Conservation (phyloP, 2,113 vertebrate genomes). For the Psilopsiagon aymara region DNA sequence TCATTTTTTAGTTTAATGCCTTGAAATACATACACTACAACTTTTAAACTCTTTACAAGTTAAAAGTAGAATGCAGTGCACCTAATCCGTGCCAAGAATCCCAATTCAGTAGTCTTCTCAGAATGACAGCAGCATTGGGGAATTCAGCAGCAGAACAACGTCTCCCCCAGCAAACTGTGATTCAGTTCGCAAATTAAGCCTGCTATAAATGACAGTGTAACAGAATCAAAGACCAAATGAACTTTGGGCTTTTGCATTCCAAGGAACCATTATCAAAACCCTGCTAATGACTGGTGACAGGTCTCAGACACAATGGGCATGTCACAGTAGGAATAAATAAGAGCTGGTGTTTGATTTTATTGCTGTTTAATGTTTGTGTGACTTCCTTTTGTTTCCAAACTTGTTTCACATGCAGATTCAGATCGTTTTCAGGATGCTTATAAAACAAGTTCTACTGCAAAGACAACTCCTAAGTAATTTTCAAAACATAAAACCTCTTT, state of each 20-base stretch:
- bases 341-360: no score
- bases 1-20: background rate
- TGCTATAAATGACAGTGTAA: background rate
- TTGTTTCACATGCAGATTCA: background rate
- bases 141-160: background rate
- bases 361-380: background rate
- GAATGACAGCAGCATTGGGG: background rate
- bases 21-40: background rate
- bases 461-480: background rate
- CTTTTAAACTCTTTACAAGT: background rate
- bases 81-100: background rate
- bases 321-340: background rate
- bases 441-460: background rate
- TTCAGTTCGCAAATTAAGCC: background rate
- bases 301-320: background rate
- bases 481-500: background rate
- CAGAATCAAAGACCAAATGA: slow-evolving; percentile 3
- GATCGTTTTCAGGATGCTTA: background rate
- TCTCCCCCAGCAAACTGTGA: background rate
- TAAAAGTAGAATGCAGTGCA: background rate
- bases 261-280: background rate
- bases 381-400: background rate
- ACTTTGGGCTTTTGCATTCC: background rate
- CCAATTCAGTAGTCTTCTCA: background rate
- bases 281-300: background rate